Base-by-base conservation (phyloP, 2,888 invertebrate genomes). In the Sipha maydis region DNA sequence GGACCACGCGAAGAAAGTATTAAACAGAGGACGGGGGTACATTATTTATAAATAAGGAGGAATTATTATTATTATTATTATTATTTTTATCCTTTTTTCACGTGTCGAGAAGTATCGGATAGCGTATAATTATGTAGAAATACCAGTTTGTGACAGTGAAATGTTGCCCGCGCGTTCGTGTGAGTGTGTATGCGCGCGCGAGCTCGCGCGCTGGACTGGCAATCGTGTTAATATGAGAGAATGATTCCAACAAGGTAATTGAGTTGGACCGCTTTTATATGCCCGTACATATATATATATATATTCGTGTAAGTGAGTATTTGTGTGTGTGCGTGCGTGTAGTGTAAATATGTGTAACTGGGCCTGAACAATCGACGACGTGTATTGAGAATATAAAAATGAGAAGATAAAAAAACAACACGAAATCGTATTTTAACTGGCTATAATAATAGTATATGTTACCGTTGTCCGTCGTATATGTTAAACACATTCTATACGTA, bases 121-220 rank as follows among this genome's bases (percentile, higher is more conserved):
- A 75, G 86, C 86, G 86, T 88, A 80, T 88, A 88, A 88, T 88
- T 82, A 88, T 88, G 80, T 80, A 88, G 86, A 88, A 88, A 88
- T 88, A 88, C 86, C 86, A 73, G 86, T 88, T 88, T 88, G 80
- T 88, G 86, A 88, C 86, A 88, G 86, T 88, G 86, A 88, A 88
- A 88, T 75, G 86, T 88, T 88, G 86, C 80, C 80, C 41, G 80
- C 73, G 73, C 34, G 85, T 69, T 31, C 1, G 31, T 76, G 34
- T 61, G 28, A 7, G 80, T n/a, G 56, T 54, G 78, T 69, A 7
- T 21, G 48, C 54, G 31, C 61, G 85, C 48, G 54, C 79, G 86
- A 4, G 34, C 34, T 34, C 41, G 76, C 61, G n/a, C 77, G 31
- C 85, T 17, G 54, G 80, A 73, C 86, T 80, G 61, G 85, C 80